Evolutionary conservation across 2,113 vertebrate genomes (phyloP), one percentile per base, ranked within the genome.

Genomic region (Pterocles burchelli): DNA sequence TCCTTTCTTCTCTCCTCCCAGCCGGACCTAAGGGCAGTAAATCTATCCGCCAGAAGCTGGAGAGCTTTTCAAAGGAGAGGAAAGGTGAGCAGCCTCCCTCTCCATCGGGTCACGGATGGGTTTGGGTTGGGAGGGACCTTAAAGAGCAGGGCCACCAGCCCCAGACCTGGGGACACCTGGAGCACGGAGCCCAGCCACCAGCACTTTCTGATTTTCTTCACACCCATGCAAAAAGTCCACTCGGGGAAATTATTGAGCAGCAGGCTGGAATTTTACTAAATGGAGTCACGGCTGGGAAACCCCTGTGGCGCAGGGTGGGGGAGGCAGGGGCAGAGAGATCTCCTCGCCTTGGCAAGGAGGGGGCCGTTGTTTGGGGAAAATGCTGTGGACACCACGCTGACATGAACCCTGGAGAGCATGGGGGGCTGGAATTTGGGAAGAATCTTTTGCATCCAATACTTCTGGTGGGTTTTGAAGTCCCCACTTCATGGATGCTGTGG

Each of bases 1-100:
- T 36, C 41, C 28, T 66, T 52, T 41, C 48, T 51, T 59, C 41
- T 51, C 58, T 61, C 54, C 43, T 71, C 15, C 0, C 71, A 99
- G 99, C 96, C 88, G 97, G 83, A 43, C 97, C 85, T n/a, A 99
- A 98, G 71, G 96, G 98, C 62, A 97, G 96, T 33, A 99, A 98
- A 93, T 98, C 98, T 3, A 95, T 99, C 52, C 95, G 98, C 61
- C 97, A 98, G 95, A 99, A 98, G 83, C 98, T 99, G 93, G 99
- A 99, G 92, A 98, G 98, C 18, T 98, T 99, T 66, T 98, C 99
- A 1, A 99, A 98, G 94, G 99, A 99, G 82, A 98, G 98, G 97
- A 99, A 98, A 89, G 98, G 99, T 95, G 97, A 98, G 97, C 97
- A 97, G 98, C 48, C 13, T 24, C 73, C 38, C 49, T 28, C 5